These are phyloP conservation scores for Microctenopoma steveboyesi DNA, from an alignment of 2,797 vertebrate species.

Conservation along the genomic window DNA sequence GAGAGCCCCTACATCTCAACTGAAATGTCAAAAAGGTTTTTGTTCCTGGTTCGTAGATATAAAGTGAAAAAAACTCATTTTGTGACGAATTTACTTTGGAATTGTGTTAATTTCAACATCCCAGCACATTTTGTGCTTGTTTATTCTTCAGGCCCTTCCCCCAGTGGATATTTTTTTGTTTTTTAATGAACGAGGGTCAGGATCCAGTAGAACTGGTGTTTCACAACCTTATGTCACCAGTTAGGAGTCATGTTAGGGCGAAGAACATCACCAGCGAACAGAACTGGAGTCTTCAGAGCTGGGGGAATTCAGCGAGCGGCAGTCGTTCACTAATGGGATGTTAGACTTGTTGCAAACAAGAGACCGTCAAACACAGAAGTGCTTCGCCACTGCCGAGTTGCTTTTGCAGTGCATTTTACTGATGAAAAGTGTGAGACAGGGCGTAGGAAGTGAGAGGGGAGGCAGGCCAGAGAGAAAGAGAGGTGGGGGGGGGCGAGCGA, in stretches of 20 bases:
- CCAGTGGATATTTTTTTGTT: constrained; percentile 39
- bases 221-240: constrained; percentile 60
- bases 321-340: constrained; percentile 52
- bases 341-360: constrained; percentile 60
- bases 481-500: background rate
- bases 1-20: constrained; percentile 61
- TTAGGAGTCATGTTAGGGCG: constrained; percentile 59
- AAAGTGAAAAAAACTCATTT: constrained; percentile 8
- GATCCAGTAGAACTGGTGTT: constrained; percentile 78
- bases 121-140: constrained; percentile 12
- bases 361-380: constrained; percentile 21
- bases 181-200: constrained; percentile 42
- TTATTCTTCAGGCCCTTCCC: constrained; percentile 29
- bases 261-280: constrained; percentile 75
- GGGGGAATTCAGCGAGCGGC: constrained; percentile 46
- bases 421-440: constrained; percentile 50
- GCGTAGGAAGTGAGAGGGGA: constrained; percentile 56
- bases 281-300: constrained; percentile 34
- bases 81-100: constrained; percentile 4
- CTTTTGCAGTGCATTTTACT: constrained; percentile 43
- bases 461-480: constrained; percentile 29
- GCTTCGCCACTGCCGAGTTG: constrained; percentile 26
- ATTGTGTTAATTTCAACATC: constrained; percentile 21
- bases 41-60: constrained; percentile 15
- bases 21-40: constrained; percentile 32